These are phyloP conservation scores for Apodemus agrarius DNA, from an alignment of 2,797 vertebrate species.

Conservation along the genomic window DNA sequence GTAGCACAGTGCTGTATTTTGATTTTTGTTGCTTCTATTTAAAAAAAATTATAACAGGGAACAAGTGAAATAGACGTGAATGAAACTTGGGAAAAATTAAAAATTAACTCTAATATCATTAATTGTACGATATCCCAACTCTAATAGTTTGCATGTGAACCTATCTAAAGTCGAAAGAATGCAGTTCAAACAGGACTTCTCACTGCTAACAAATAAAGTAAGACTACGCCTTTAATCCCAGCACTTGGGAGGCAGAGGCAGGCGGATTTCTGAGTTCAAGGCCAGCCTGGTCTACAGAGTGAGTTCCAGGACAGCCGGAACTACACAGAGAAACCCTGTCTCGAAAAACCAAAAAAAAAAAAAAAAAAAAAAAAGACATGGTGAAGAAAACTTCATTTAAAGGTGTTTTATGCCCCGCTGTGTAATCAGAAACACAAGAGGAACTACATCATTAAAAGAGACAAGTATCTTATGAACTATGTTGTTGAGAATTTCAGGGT, in stretches of 20 bases:
- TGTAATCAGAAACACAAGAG: not conserved
- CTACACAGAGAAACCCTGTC: too few species aligned
- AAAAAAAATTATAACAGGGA: not conserved
- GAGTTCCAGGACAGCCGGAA: too few species aligned
- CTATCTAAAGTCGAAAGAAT: not conserved
- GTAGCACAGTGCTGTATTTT: not conserved
- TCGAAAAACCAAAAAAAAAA: too few species aligned
- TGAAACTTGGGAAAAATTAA: not conserved
- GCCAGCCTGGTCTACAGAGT: too few species aligned
- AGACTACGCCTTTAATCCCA: too few species aligned
- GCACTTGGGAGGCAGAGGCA: too few species aligned
- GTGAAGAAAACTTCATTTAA: not conserved
- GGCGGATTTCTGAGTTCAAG: too few species aligned
- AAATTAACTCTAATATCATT: not conserved
- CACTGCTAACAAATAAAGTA: not conserved
- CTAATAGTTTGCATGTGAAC: not conserved
- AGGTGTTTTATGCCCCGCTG: not conserved
- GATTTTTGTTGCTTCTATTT: not conserved
- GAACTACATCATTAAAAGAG: not conserved
- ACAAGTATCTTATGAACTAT: not conserved
- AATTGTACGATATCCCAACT: slow-evolving; percentile 3
- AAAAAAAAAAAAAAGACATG: slow-evolving; percentile 2
- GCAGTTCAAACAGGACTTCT: not conserved
- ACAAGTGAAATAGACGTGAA: not conserved
- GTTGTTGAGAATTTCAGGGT: not conserved